Evolutionary conservation across 1,140 invertebrate species (phyloP), one percentile per base, ranked within the genome.

Genomic region (Pseudachorutes palmiensis): DNA sequence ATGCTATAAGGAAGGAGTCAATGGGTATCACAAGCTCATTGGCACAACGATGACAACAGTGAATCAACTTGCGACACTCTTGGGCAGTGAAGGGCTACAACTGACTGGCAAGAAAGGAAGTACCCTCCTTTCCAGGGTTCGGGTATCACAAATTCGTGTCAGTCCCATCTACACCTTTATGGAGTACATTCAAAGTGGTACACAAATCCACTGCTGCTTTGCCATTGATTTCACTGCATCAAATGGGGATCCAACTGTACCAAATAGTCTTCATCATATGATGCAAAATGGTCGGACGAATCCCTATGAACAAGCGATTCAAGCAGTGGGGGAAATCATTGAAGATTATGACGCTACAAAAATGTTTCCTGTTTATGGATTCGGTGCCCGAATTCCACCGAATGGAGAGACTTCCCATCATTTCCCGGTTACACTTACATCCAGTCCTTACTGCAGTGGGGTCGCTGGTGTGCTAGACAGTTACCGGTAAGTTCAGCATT

Each of bases 301-400:
- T 77, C 80, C 83, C 67, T 87, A 87, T 74, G 80, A 82, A 70
- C 78, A 79, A 55, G 85, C 85, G 19, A 79, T 87, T 5, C 74
- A 75, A 62, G 78, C 84, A 59, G 83, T 87, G 1, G 84, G 83
- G 0, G 78, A 83, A 61, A 87, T 87, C 66, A 84, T 87, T 63
- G 80, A 87, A 75, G 84, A 87, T 74, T 87, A 87, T 73, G 80
- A 81, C 71, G 71, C 74, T 31, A 81, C 83, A 67, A 83, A 84
- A 72, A 70, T 79, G 76, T 84, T 84, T 75, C 83, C 83, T 45
- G 82, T 81, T 2, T 77, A 83, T 24, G 83, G 83, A 29, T 84
- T 84, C 78, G 83, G 83, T 62, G 83, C 83, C 1, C 72, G 79
- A 64, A 67, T 84, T 30, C 83, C 83, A 24, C 80, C 80, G n/a